phyloP scores from a whole-genome alignment of 2,888 invertebrate genomes.

The Sussaba pulchella region DNA sequence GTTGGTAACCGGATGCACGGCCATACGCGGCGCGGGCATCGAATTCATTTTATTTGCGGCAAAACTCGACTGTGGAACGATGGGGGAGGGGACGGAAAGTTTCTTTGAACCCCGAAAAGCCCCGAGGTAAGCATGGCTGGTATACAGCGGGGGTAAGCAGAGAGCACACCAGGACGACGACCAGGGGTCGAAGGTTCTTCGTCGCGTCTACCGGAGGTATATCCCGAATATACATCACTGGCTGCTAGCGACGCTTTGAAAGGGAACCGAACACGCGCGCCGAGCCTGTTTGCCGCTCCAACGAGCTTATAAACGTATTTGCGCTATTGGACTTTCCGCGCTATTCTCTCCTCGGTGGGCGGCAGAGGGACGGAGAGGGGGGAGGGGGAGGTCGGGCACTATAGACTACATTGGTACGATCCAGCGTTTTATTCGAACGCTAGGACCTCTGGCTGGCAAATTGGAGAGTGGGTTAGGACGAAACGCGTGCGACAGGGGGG shows the following conservation, averaged over 20 bases:
- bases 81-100: constrained; percentile 40
- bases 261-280: constrained; percentile 43
- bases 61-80: constrained; percentile 29
- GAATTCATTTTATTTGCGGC: constrained; percentile 64
- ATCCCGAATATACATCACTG: constrained; percentile 30
- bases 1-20: constrained; percentile 26
- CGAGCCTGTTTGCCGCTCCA: constrained; percentile 69
- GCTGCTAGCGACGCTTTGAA: constrained; percentile 63
- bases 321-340: constrained; percentile 74
- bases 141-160: constrained; percentile 38
- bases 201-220: constrained; percentile 38
- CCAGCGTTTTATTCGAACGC: constrained; percentile 7
- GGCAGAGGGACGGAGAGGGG: neutral
- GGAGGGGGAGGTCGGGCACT: neutral
- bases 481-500: constrained; percentile 23
- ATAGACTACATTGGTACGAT: neutral
- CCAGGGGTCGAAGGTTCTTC: constrained; percentile 63
- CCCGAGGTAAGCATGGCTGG: constrained; percentile 50
- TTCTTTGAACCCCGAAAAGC: constrained; percentile 66
- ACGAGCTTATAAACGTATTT: constrained; percentile 77
- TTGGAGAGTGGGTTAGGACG: constrained; percentile 14
- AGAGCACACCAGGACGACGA: constrained; percentile 55
- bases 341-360: constrained; percentile 50
- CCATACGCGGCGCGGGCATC: constrained; percentile 40
- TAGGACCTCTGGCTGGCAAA: constrained; percentile 10